Base-by-base conservation (phyloP, 2,113 vertebrate species). In the Dasyurus viverrinus region DNA sequence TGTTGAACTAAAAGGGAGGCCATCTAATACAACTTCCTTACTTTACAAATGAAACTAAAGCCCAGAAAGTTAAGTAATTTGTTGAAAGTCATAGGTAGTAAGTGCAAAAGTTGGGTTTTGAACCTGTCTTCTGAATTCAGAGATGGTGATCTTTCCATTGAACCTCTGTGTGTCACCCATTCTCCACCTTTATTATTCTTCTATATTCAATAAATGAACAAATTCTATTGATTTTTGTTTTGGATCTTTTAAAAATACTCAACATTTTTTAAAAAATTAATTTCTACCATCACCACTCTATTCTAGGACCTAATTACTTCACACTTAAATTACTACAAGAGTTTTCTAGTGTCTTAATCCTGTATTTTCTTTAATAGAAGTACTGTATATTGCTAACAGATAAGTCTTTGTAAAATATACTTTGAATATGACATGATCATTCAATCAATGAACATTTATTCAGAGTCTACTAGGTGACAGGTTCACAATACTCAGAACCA, bases 101-200 rank as follows among this genome's bases (percentile, higher is more conserved):
- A 95, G 91, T 90, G 54, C 0, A 36, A 93, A 3, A 93, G 8
- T 23, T 19, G 94, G 2, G 27, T 95, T 9, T 42, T 95, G 50
- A 90, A 90, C 2, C 2, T 24, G 42, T 95, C 8, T 60, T 96
- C 57, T 90, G 89, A 93, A 94, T 91, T 2, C 53, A 94, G 68
- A 46, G 55, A 26, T 24, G 2, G 22, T 52, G 25, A 89, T 93
- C 94, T 96, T 93, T 26, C 48, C 22, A 53, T 27, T 84, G 42
- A 84, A 84, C 19, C 6, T 23, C n/a, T 76, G n/a, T 84, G n/a
- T 42, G 19, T n/a, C 42, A 26, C n/a, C 36, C 30, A 27, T 30
- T 12, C 36, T 76, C 36, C 12, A 36, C 57, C 12, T 12, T 11
- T 30, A 68, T n/a, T 76, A 76, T 14, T n/a, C 60, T n/a, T 16